A percentile compares a stretch with the other conserved stretches of the same genome.
Evolutionary conservation across 1,140 invertebrate species (phyloP).

Genomic region (Drosophila virilis): DNA sequence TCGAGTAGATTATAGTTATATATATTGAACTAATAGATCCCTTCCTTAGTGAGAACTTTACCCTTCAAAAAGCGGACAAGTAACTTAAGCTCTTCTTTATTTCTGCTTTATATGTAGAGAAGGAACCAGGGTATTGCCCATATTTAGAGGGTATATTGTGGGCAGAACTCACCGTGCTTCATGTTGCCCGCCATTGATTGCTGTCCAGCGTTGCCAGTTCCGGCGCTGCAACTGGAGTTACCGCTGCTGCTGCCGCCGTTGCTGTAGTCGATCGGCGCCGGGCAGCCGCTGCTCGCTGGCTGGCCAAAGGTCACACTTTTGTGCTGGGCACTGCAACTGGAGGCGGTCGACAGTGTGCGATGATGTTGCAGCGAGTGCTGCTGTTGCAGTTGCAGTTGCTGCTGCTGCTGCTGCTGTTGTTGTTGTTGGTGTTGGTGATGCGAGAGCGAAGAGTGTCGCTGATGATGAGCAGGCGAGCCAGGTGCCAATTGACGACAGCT

Average conservation of each 20-base stretch:
- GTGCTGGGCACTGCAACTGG: conserved; percentile 82
- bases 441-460: conserved; percentile 69
- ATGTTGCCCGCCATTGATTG: conserved; percentile 84
- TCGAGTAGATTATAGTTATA: too few species aligned
- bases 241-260: conserved; percentile 80
- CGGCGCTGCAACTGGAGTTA: conserved; percentile 75
- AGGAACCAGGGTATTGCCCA: too few species aligned
- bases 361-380: conserved; percentile 70
- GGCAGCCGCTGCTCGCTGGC: conserved; percentile 54
- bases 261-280: conserved; percentile 64
- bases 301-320: conserved; percentile 84
- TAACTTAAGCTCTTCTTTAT: too few species aligned
- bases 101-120: too few species aligned
- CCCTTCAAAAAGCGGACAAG: too few species aligned
- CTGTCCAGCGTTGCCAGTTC: conserved; percentile 70
- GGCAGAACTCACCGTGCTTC: conserved; percentile 77
- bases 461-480: conserved; percentile 73
- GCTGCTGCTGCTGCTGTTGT: conserved; percentile 61
- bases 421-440: conserved; percentile 30
- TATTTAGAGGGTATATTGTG: too few species aligned
- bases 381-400: conserved; percentile 58
- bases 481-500: conserved; percentile 56
- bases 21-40: too few species aligned
- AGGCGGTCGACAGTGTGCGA: conserved; percentile 80
- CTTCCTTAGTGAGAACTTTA: too few species aligned